A percentile compares a stretch with the other conserved stretches of the same genome.
Evolutionary conservation across 2,888 invertebrate species (phyloP).

Genomic region (Podotricha telesiphe): DNA sequence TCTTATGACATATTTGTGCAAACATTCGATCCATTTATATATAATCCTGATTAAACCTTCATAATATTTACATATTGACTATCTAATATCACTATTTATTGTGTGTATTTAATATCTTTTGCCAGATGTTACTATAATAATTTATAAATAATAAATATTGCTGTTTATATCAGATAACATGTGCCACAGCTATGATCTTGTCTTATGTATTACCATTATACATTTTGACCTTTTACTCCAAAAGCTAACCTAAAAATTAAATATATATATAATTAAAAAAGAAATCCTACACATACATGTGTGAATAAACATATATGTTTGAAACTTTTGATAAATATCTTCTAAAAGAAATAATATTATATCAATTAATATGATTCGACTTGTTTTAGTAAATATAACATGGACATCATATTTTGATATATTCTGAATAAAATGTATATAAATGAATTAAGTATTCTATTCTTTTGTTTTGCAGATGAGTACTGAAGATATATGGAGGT

Average conservation of each 20-base stretch:
- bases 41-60: not conserved
- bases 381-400: not conserved
- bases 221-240: not conserved
- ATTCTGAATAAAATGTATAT: not conserved
- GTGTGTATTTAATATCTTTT: conserved; percentile 1
- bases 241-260: not conserved
- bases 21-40: not conserved
- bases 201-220: conserved; percentile 4
- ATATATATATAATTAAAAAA: not conserved
- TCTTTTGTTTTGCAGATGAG: conserved; percentile 65
- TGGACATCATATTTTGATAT: not conserved
- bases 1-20: conserved; percentile 28
- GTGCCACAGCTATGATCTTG: conserved; percentile 1
- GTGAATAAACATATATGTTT: not conserved
- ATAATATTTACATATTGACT: not conserved
- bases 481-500: conserved; percentile 55
- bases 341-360: not conserved
- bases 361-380: not conserved
- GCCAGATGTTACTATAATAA: conserved; percentile 9
- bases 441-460: not conserved
- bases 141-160: conserved; percentile 7
- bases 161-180: conserved; percentile 12
- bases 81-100: not conserved
- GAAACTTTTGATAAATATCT: not conserved
- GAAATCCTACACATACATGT: not conserved